Evolutionary conservation across 1,140 invertebrate species (phyloP), one percentile per base, ranked within the genome.

Genomic region (Scylla paramamosain): DNA sequence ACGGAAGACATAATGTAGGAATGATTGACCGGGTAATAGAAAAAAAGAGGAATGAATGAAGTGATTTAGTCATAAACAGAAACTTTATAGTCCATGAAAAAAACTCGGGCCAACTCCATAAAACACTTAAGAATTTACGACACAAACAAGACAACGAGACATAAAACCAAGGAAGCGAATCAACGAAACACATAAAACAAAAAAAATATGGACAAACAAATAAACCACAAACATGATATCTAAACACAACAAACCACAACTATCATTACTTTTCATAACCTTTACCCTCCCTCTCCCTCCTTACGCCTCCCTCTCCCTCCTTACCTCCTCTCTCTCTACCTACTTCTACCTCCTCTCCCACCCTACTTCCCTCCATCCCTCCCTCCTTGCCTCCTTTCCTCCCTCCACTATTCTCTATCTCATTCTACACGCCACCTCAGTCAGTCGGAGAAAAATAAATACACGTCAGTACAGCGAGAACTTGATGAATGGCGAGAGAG

Each of bases 391-490:
- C 46, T 28, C 52, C 29, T 25, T 52, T 28, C 10, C 31, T 25
- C n/a, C 77, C 67, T 48, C 32, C 20, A 29, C 59, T 32, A 67
- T 12, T 94, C 86, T 77, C 93, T 90, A 89, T 94, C 93, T 39
- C 28, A 91, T 83, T 82, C 88, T 84, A 67, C 89, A 14, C 59
- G 45, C 93, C 88, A 52, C 59, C 67, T 67, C 91, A 95, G 82
- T 95, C 94, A 95, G 90, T 95, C 94, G 83, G n/a, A 95, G 94
- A 92, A 95, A 95, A 95, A 95, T 92, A 95, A 95, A 95, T 95
- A 95, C 52, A 95, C 94, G 94, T 95, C 94, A 88, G 90, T 52
- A 92, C 14, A 84, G 94, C 94, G 94, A 95, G 91, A 92, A 95
- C 77, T 95, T 95, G 94, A 95, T 95, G 94, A 95, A 95, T 95